phyloP scores from a whole-genome alignment of 2,888 invertebrate species.

The Syrphus vitripennis region DNA sequence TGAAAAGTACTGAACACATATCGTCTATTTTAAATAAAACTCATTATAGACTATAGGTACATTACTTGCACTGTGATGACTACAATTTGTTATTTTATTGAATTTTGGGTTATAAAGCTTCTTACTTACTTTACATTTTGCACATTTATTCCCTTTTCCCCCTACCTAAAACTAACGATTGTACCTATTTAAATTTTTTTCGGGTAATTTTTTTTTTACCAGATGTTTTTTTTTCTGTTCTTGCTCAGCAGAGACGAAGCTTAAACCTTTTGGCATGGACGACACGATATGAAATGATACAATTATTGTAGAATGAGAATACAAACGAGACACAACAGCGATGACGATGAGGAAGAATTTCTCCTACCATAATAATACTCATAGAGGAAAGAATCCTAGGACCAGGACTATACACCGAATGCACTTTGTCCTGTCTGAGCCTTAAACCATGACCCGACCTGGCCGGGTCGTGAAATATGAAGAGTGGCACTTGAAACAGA shows the following conservation, averaged over 20 bases:
- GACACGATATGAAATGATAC: slow-evolving; percentile 21
- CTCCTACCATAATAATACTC: slow-evolving; percentile 27
- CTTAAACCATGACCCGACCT: slow-evolving; percentile 66
- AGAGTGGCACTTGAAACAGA: slow-evolving; percentile 70
- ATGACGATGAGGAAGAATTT: slow-evolving; percentile 21
- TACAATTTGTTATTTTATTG: too few relatives aligned
- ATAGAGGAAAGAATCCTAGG: neutral
- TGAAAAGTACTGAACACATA: too few relatives aligned
- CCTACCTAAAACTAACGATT: slow-evolving; percentile 3
- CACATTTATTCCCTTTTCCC: neutral
- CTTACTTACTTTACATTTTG: neutral
- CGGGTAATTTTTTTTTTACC: slow-evolving; percentile 19
- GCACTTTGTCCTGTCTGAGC: slow-evolving; percentile 68
- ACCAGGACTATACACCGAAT: slow-evolving; percentile 50
- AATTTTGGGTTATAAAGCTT: too few relatives aligned
- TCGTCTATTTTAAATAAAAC: too few relatives aligned
- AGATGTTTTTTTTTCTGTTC: slow-evolving; percentile 6
- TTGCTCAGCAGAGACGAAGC: slow-evolving; percentile 41
- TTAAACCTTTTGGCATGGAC: slow-evolving; percentile 57
- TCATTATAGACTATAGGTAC: too few relatives aligned
- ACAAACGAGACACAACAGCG: slow-evolving; percentile 45
- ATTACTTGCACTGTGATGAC: too few relatives aligned
- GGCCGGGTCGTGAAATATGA: slow-evolving; percentile 60
- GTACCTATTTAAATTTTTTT: slow-evolving; percentile 8
- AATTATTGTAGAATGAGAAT: slow-evolving; percentile 45